These are phyloP conservation scores for Trachelus stipa DNA, from an alignment of 2,888 invertebrate genomes.

Conservation along the genomic window DNA sequence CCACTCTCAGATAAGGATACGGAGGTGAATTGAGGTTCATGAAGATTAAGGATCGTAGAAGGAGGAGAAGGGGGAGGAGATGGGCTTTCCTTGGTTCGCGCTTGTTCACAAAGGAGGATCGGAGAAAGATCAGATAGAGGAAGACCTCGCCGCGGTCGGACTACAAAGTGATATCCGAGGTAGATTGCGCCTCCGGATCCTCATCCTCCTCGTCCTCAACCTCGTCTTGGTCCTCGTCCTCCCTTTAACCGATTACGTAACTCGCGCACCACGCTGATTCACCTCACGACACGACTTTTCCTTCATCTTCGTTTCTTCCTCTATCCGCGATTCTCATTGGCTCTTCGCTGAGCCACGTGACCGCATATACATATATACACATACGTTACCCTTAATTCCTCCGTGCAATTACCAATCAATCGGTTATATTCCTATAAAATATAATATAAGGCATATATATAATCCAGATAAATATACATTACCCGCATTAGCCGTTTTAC, in stretches of 20 bases:
- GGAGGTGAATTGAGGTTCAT: neutral
- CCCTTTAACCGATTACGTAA: slow-evolving; percentile 57
- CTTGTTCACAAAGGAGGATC: slow-evolving; percentile 16
- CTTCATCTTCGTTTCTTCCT: neutral
- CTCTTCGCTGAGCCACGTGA: neutral
- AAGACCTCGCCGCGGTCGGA: slow-evolving; percentile 50
- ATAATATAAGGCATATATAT: neutral
- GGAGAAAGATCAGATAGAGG: slow-evolving; percentile 55
- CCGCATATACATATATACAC: neutral
- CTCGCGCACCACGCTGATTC: slow-evolving; percentile 47
- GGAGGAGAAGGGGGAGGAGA: neutral
- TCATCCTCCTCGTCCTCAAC: slow-evolving; percentile 20
- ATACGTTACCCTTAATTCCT: neutral
- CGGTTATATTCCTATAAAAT: neutral
- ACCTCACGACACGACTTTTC: slow-evolving; percentile 30
- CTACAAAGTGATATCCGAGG: slow-evolving; percentile 63
- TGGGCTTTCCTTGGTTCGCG: slow-evolving; percentile 27
- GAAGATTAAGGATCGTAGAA: neutral
- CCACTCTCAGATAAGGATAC: neutral
- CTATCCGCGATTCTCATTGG: slow-evolving; percentile 15
- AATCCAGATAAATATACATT: neutral
- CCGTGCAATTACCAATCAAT: neutral
- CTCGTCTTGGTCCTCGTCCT: neutral
- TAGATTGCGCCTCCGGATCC: slow-evolving; percentile 52
- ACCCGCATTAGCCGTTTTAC: neutral